Base-by-base conservation (phyloP, 2,797 vertebrate species). In the Anniella stebbinsi region DNA sequence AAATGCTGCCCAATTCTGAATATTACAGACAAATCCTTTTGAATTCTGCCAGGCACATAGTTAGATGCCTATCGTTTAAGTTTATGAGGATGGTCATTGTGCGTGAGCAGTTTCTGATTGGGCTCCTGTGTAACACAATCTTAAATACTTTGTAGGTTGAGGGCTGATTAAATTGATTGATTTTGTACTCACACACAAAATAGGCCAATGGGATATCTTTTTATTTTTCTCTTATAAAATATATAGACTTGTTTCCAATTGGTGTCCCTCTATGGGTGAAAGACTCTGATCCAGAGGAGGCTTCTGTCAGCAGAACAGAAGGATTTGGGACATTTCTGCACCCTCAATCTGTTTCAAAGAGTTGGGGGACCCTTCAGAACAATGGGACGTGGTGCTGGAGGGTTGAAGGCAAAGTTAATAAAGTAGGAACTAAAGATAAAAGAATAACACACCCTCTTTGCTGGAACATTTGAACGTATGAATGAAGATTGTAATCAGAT, bases 1-100 rank as follows among this genome's bases (percentile, higher is more conserved):
- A 82, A 90, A 75, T 67, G 18, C 33, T 67, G 70, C 38, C 41
- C 4, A 60, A 57, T 90, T 87, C 45, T 67, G 69, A 87, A 82
- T 67, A 67, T 66, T 67, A 38, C 11, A 60, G 89, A 51, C 51
- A 90, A 51, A 69, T 54, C 28, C 4, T 84, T 67, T 85, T 36
- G 28, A 48, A 33, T 73, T 70, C 70, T 75, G 41, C 33, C 54
- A 11, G 69, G 17, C 17, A 23, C 25, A 60, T 72, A 72, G 77
- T 88, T 38, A 41, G 4, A 18, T 12, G 2, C 73, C n/a, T 80
- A 78, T 80, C 73, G 18, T 70, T 60, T 9, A 60, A 23, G 17
- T 54, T 36, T 57, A 13, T 33, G 13, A 30, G 15, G n/a, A 36
- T 54, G 41, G 30, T 15, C 30, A 33, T 84, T 36, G 28, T 17